phyloP scores from a whole-genome alignment of 2,113 vertebrate genomes.

The Cyprinodon variegatus region DNA sequence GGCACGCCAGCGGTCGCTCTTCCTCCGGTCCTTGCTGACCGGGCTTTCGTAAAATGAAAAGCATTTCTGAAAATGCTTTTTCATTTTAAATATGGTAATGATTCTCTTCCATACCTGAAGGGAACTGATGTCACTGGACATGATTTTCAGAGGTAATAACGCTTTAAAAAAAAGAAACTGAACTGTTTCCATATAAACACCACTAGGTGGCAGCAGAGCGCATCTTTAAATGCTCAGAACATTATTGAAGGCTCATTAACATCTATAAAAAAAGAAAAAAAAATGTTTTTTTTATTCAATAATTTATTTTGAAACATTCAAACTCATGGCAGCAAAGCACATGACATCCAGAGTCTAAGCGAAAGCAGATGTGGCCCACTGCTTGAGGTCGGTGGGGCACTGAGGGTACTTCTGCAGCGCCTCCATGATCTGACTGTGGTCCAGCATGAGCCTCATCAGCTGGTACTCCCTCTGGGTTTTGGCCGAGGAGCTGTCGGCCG shows the following conservation, averaged over 20 bases:
- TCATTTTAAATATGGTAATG: too few species aligned
- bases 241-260: too few species aligned
- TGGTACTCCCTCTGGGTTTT: constrained; percentile 89
- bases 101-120: neutral
- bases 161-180: neutral
- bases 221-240: too few species aligned
- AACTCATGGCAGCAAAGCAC: neutral
- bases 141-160: too few species aligned
- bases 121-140: neutral
- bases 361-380: constrained; percentile 90
- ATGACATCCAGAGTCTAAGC: constrained; percentile 34
- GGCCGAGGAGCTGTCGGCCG: constrained; percentile 78
- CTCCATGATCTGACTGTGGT: constrained; percentile 91
- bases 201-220: neutral
- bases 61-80: too few species aligned
- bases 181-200: neutral
- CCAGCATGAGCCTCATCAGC: constrained; percentile 88
- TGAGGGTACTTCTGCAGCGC: constrained; percentile 93
- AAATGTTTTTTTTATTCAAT: neutral
- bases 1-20: too few species aligned
- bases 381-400: constrained; percentile 92
- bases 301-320: neutral
- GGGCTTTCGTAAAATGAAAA: too few species aligned
- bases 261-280: too few species aligned
- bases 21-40: too few species aligned